Base-by-base conservation (phyloP, 2,888 invertebrate genomes). In the Chalcosyrphus nemorum region DNA sequence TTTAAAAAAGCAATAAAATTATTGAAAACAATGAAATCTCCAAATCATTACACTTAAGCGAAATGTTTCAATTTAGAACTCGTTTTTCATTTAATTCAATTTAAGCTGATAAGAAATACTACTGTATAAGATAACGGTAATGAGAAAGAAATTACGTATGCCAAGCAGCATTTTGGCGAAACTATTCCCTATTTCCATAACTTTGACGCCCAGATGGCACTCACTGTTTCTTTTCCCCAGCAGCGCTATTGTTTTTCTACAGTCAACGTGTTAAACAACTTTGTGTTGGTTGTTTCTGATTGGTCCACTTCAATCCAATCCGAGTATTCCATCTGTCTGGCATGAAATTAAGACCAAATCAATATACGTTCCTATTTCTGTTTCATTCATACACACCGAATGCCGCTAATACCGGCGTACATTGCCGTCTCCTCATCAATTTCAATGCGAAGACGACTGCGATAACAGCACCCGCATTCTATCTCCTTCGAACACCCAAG, bases 291-390 rank as follows among this genome's bases (percentile, higher is more conserved):
- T 71, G 63, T n/a, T 72, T 87, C 11, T 87, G 86, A 90, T 93
- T 93, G 91, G 93, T 89, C 88, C 88, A 87, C 86, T 75, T 87
- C 76, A 86, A 87, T 89, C 95, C 94, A 95, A 95, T 95, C 87
- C 90, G 72, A 91, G 88, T 88, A 88, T 93, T 95, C 95, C 95
- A 95, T 94, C 95, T 95, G 95, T 76, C 86, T 86, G 63, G 43
- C 56, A 54, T 52, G 24, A 50, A 65, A 70, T 54, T 32, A 45
- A 57, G 2, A 45, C 15, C 63, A 0, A 0, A 86, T 29, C 66
- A 61, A 70, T 68, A 75, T 19, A 76, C 57, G n/a, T 6, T 3
- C 7, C 38, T 56, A 11, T 15, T 11, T 13, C 43, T 45, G 1
- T 87, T 65, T 74, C 86, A 17, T 80, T 87, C 70, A 54, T 43